Conservation (phyloP, 92 coral and sea anemone genomes). For the Ricordea florida region DNA sequence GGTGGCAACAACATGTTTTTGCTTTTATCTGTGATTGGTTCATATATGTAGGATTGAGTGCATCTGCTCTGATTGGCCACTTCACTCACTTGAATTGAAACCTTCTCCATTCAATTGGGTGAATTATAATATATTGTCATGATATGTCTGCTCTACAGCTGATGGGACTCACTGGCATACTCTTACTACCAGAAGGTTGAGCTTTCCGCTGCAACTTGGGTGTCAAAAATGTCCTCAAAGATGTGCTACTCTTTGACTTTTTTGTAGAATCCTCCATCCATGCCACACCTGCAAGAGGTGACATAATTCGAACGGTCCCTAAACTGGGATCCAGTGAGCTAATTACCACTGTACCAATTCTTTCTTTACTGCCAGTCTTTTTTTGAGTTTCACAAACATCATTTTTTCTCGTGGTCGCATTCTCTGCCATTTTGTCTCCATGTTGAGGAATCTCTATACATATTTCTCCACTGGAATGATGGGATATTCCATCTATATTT, state of each 20-base stretch:
- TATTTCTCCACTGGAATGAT: neutral
- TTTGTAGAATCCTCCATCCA: neutral
- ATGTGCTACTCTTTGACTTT: neutral
- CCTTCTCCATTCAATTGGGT: too few relatives aligned
- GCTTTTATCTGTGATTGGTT: too few relatives aligned
- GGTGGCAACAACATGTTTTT: too few relatives aligned
- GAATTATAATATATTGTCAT: too few relatives aligned
- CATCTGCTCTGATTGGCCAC: too few relatives aligned
- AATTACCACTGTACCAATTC: neutral
- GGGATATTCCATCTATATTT: neutral
- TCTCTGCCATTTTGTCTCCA: neutral
- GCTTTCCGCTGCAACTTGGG: neutral
- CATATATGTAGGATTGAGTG: too few relatives aligned
- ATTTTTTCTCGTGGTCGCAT: neutral
- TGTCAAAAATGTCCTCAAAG: neutral
- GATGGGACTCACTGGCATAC: too few relatives aligned
- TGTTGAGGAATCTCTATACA: slow-evolving; percentile 13
- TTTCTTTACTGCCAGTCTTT: neutral
- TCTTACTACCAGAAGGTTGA: too few relatives aligned
- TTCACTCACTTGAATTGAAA: too few relatives aligned
- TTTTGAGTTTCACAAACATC: neutral
- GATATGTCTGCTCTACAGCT: too few relatives aligned
- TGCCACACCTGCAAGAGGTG: slow-evolving; percentile 14
- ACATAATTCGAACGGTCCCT: slow-evolving; percentile 11
- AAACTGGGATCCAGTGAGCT: slow-evolving; percentile 1